These are phyloP conservation scores for Neoitamus cyanurus DNA, from an alignment of 2,888 invertebrate species.

Conservation along the genomic window DNA sequence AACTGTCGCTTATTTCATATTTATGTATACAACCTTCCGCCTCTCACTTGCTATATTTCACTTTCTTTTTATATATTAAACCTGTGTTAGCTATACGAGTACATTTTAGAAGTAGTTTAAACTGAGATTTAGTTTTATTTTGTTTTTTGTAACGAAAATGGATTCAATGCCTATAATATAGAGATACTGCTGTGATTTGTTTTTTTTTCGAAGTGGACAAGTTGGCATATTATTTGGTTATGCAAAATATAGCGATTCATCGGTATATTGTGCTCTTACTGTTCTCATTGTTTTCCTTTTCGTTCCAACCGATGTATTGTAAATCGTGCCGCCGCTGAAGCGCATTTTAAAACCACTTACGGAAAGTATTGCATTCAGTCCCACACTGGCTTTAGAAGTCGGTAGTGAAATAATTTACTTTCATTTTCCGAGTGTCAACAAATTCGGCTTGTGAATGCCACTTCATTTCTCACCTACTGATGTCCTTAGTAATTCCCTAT, in stretches of 20 bases:
- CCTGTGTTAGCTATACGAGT: background rate
- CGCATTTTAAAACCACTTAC: background rate
- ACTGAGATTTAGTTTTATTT: background rate
- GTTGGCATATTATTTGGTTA: background rate
- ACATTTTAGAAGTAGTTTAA: background rate
- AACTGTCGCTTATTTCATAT: conserved; percentile 5
- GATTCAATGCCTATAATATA: background rate
- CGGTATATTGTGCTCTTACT: background rate
- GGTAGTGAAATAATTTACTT: background rate
- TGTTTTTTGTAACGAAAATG: background rate
- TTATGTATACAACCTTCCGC: conserved; percentile 2
- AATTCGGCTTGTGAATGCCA: background rate
- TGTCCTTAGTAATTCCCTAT: background rate
- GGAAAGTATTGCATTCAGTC: background rate
- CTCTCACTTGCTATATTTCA: background rate
- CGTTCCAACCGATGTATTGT: background rate
- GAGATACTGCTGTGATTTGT: conserved; percentile 19
- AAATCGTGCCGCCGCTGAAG: background rate
- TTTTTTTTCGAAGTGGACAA: background rate
- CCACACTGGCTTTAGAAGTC: background rate
- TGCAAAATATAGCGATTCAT: background rate
- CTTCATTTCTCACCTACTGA: background rate
- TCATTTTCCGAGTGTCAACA: background rate
- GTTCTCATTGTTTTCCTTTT: background rate
- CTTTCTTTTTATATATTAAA: background rate